Evolutionary conservation across 2,888 invertebrate species (phyloP), one percentile per base, ranked within the genome.

Genomic region (Lasioglossum vierecki): DNA sequence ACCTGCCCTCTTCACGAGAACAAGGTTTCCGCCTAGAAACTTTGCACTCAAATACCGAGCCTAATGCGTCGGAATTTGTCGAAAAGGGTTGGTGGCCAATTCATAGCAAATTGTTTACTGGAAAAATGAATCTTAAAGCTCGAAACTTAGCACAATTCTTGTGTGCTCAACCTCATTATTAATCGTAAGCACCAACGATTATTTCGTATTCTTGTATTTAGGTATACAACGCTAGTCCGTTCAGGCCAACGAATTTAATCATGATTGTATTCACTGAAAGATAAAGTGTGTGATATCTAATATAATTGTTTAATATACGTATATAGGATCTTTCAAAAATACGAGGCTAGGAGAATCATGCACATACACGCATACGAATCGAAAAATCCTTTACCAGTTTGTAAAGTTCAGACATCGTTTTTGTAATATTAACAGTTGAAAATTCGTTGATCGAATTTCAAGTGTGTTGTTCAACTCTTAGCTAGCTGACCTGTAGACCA

Each of bases 191-290:
- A 53, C 76, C 46, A 66, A 49, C 18, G 66, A 44, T 49, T n/a
- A 60, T 63, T 60, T 18, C 26, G 53, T 60, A n/a, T 49, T 60
- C 49, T 35, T 66, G 41, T 66, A 70, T 76, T 78, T n/a, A 76
- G 60, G 66, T 79, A 63, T 78, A 78, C 68, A 76, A 84, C 53
- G 87, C 93, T 93, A 93, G 93, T 93, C 93, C 88, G 85, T 88
- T 87, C 85, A 86, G 91, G 85, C 88, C 92, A 92, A 91, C 90
- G 88, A 92, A 89, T 82, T 84, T 87, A 88, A 83, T 83, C 80
- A 76, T 91, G 91, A 88, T 76, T 84, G 79, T 83, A 79, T 76
- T 89, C 60, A 86, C 73, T 30, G 80, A 84, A 84, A 79, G 66
- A 82, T 80, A 68, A 83, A 80, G 81, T 76, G 78, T 90, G 86